Evolutionary conservation across 2,113 vertebrate species (phyloP), one percentile per base, ranked within the genome.

Genomic region (Gymnocephalus cernua): DNA sequence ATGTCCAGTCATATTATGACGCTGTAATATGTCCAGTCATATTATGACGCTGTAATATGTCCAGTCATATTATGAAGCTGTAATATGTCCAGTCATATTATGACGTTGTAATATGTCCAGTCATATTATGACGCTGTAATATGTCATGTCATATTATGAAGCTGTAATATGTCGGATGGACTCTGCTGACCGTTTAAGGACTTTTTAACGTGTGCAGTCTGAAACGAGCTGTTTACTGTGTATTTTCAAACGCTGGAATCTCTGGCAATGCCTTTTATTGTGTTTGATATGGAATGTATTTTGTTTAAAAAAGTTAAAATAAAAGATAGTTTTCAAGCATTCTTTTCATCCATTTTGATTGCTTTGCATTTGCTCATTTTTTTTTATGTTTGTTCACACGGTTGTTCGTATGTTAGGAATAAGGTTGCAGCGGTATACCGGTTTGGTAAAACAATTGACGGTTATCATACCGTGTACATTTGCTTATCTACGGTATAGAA

Each of bases 201-300:
- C 15, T 61, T 16, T 69, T 80, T 73, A 48, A 68, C 3, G 47
- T 8, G 38, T 10, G 38, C 38, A 8, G 38, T 48, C 21, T 12
- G 32, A 53, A 74, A 23, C 15, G 2, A 53, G 48, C 61, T 57
- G 9, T 38, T 32, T 27, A 41, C 7, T 51, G 61, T 45, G 5
- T 53, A 11, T 29, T 57, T 45, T 48, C 63, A 58, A 19, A 79
- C 4, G 25, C 14, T 16, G 47, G 16, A 3, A 0, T 64, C 3
- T 50, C 54, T 48, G 65, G n/a, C 41, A 51, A 62, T 38, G 78
- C 86, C 48, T 89, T 41, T 83, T 47, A 54, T 2, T 23, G 21
- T 77, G 73, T 86, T 69, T 83, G 19, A 84, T 77, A 84, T 79
- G 32, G 16, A 81, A 48, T 86, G 74, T 89, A 79, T 88, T 88